phyloP scores from a whole-genome alignment of 2,888 invertebrate species.

The Gortyna flavago region DNA sequence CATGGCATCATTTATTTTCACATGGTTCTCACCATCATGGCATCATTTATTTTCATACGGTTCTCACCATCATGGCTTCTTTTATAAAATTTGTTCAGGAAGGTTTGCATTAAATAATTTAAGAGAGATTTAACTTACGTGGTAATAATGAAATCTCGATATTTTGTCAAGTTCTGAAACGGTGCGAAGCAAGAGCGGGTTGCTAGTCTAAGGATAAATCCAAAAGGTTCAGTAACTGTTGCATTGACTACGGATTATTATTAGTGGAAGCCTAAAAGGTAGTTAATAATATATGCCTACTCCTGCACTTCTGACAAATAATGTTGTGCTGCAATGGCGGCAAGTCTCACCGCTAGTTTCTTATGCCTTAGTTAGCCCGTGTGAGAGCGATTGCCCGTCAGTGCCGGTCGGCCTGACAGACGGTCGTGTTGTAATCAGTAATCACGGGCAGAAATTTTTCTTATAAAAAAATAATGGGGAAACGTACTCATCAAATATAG shows the following conservation, averaged over 20 bases:
- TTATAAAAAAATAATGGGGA: not conserved
- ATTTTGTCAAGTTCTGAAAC: not conserved
- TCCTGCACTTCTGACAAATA: not conserved
- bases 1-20: too few species aligned
- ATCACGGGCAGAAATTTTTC: not conserved
- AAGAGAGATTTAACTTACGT: not conserved
- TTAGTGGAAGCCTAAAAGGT: not conserved
- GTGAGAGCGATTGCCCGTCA: conserved; percentile 35
- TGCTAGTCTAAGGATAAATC: not conserved
- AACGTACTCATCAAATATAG: not conserved
- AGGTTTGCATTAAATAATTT: not conserved
- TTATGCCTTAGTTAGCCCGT: not conserved
- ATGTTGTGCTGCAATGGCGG: too few species aligned
- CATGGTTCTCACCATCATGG: too few species aligned
- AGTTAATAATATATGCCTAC: not conserved
- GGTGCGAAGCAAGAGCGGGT: not conserved
- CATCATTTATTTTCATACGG: too few species aligned
- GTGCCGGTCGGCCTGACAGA: conserved; percentile 22
- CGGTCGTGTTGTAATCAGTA: conserved; percentile 16
- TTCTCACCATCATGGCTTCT: not conserved
- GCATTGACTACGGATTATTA: not conserved
- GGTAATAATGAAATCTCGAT: not conserved
- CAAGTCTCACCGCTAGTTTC: not conserved
- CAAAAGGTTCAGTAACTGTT: not conserved
- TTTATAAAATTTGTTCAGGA: not conserved